These are phyloP conservation scores for Phaetusa simplex DNA, from an alignment of 2,113 vertebrate genomes.

Conservation along the genomic window DNA sequence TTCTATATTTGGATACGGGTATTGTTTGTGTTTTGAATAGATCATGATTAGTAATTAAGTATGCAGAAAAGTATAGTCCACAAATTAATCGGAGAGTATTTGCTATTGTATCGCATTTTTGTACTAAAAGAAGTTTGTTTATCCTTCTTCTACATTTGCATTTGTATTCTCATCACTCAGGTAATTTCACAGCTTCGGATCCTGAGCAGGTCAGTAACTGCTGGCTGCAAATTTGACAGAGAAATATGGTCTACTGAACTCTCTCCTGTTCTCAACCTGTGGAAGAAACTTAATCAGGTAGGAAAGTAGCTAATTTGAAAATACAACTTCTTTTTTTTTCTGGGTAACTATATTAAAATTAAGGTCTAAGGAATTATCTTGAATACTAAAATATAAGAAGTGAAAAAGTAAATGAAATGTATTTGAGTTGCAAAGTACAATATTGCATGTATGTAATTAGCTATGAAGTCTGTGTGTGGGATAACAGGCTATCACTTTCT, in stretches of 20 bases:
- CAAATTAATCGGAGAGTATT: background rate
- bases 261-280: conserved; percentile 92
- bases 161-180: conserved; percentile 72
- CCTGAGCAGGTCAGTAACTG: conserved; percentile 85
- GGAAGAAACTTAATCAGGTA: conserved; percentile 99
- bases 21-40: background rate
- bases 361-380: background rate
- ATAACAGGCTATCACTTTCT: background rate
- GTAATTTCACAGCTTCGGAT: conserved; percentile 94
- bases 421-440: background rate
- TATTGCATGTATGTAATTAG: background rate
- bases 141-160: background rate
- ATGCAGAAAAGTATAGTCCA: background rate
- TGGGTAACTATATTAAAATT: background rate
- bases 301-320: conserved; percentile 1
- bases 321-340: background rate
- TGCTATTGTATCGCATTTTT: background rate
- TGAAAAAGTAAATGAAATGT: background rate
- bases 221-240: conserved; percentile 93
- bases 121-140: background rate
- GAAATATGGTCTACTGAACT: conserved; percentile 94
- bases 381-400: background rate
- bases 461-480: background rate
- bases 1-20: background rate
- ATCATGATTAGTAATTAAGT: background rate